Percentiles rank a stretch among this genome's conserved stretches.
Evolutionary conservation across 2,888 invertebrate species (phyloP).

Genomic region (Thera obeliscata): DNA sequence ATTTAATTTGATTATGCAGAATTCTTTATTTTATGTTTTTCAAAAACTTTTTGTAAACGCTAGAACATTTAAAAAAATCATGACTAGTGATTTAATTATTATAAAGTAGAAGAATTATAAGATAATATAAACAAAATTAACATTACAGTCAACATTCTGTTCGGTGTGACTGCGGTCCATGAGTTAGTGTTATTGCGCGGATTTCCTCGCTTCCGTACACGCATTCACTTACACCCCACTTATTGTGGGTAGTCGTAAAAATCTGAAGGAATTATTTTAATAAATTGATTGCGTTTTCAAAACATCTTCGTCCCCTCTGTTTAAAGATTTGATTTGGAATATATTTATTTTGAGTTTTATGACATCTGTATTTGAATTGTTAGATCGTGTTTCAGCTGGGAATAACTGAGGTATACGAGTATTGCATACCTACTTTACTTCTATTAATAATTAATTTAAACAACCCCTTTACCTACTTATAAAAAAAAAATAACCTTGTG

Average conservation of each 20-base stretch:
- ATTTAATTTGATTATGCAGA: too few species aligned
- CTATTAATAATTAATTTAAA: too few species aligned
- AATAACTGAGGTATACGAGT: neutral
- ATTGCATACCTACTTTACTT: too few species aligned
- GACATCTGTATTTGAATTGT: neutral
- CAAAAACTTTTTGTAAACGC: too few species aligned
- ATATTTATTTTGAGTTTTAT: slow-evolving; percentile 5
- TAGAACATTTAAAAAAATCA: too few species aligned
- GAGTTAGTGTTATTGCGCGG: slow-evolving; percentile 82
- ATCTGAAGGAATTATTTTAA: slow-evolving; percentile 73
- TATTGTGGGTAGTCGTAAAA: slow-evolving; percentile 74
- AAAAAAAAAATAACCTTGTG: too few species aligned
- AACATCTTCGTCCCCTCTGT: slow-evolving; percentile 39
- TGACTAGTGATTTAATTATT: too few species aligned
- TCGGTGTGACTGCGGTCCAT: slow-evolving; percentile 46
- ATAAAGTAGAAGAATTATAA: neutral
- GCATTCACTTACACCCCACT: slow-evolving; percentile 82
- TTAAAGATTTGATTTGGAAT: slow-evolving; percentile 27
- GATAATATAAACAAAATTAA: neutral
- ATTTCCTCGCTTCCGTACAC: slow-evolving; percentile 79
- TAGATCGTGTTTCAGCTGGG: neutral
- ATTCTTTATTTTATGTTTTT: too few species aligned
- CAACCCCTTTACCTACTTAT: too few species aligned
- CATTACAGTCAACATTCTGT: neutral
- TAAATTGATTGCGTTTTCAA: slow-evolving; percentile 71